These are phyloP conservation scores for Syrmaticus mikado DNA, from an alignment of 2,113 vertebrate species.

Conservation along the genomic window DNA sequence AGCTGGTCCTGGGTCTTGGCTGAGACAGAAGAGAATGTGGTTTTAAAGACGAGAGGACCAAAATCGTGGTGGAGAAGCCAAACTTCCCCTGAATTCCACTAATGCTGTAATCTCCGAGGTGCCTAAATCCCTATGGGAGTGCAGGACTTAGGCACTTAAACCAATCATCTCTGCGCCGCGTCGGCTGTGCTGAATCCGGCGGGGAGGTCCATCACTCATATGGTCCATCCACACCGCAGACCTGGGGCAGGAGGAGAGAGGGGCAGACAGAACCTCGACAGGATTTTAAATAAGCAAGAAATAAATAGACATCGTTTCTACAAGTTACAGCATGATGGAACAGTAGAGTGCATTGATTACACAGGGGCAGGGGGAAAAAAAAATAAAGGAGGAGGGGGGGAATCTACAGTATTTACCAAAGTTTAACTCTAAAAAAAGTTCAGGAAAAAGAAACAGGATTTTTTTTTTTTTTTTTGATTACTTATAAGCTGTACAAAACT, in stretches of 20 bases:
- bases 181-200: not conserved
- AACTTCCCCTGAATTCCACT: not conserved
- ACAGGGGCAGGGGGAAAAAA: not conserved
- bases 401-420: slow-evolving; percentile 79
- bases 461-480: not conserved
- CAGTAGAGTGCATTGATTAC: slow-evolving; percentile 83
- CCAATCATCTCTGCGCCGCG: not conserved
- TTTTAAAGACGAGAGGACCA: not conserved
- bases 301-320: slow-evolving; percentile 85
- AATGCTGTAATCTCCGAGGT: not conserved
- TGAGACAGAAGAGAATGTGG: not conserved
- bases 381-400: not conserved
- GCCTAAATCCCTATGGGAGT: slow-evolving; percentile 27
- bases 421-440: slow-evolving; percentile 67
- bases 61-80: not conserved
- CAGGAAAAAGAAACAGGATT: slow-evolving; percentile 63
- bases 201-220: not conserved
- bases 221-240: not conserved
- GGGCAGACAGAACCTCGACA: slow-evolving; percentile 63
- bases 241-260: not conserved
- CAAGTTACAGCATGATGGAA: slow-evolving; percentile 83
- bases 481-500: slow-evolving; percentile 78
- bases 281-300: slow-evolving; percentile 85
- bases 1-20: slow-evolving; percentile 63
- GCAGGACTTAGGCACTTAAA: slow-evolving; percentile 47